Percentiles rank a stretch among this genome's conserved stretches.
These are phyloP conservation scores for Nymphicus hollandicus DNA, from an alignment of 2,113 vertebrate genomes.

Conservation along the genomic window DNA sequence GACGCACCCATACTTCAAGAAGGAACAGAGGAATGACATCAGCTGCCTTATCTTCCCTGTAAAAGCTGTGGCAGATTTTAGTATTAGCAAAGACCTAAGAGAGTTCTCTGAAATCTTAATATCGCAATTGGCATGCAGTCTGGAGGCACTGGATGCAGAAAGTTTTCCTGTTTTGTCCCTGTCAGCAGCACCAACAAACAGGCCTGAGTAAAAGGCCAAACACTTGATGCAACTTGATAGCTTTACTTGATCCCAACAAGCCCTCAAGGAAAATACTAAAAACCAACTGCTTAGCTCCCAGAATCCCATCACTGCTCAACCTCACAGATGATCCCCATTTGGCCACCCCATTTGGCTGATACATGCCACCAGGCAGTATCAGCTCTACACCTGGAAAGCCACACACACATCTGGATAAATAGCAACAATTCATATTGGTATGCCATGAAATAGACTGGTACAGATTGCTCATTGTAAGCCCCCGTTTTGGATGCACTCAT, in stretches of 20 bases:
- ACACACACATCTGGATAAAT: background rate
- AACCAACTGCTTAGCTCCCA: background rate
- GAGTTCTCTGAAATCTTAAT: background rate
- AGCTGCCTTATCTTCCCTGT: background rate
- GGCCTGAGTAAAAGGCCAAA: background rate
- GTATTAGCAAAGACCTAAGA: background rate
- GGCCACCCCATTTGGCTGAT: background rate
- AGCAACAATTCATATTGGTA: background rate
- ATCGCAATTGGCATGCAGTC: background rate
- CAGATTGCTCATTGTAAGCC: background rate
- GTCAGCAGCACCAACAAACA: background rate
- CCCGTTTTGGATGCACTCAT: background rate
- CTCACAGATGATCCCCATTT: background rate
- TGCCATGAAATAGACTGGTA: rapidly evolving
- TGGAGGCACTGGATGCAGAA: background rate
- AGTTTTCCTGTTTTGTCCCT: background rate
- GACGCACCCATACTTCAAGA: background rate
- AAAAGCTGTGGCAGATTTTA: background rate
- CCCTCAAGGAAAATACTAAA: background rate
- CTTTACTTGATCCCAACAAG: background rate
- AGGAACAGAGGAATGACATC: background rate
- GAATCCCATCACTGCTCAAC: background rate
- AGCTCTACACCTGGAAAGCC: background rate
- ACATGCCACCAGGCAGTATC: background rate
- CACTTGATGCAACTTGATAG: background rate